A percentile compares a stretch with the other conserved stretches of the same genome.
phyloP scores from a whole-genome alignment of 1,140 invertebrate species.

The Oreohelix idahoensis region DNA sequence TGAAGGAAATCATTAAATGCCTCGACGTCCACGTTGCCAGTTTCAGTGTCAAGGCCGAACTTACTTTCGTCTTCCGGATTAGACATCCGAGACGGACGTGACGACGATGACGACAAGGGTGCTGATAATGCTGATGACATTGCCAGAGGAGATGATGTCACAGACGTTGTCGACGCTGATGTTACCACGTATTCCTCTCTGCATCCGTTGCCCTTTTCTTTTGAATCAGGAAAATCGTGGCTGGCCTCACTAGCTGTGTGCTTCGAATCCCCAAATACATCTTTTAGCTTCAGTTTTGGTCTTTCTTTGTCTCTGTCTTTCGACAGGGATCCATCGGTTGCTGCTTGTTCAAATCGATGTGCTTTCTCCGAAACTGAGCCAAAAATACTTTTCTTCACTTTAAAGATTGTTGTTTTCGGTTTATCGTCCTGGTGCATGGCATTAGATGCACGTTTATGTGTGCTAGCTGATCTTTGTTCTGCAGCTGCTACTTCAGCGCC shows the following conservation, averaged over 20 bases:
- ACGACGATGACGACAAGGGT: conserved; percentile 19
- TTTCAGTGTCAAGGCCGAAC: neutral
- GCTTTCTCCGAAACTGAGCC: conserved; percentile 36
- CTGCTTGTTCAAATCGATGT: conserved; percentile 10
- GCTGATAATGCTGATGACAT: neutral
- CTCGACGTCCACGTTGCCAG: conserved; percentile 22
- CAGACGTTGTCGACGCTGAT: neutral
- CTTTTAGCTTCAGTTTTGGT: neutral
- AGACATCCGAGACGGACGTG: neutral
- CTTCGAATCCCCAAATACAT: neutral
- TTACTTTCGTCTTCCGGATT: conserved; percentile 9
- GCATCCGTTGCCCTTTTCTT: neutral
- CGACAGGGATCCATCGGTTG: neutral
- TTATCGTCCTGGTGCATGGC: neutral
- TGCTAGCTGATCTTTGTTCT: neutral
- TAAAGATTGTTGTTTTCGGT: neutral
- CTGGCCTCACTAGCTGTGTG: neutral
- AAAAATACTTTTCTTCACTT: conserved; percentile 6
- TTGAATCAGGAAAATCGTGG: neutral
- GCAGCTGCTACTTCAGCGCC: neutral
- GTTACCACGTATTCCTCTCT: neutral
- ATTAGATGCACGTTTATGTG: too few relatives aligned
- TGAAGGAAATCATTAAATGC: conserved; percentile 10
- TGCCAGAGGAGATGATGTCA: neutral
- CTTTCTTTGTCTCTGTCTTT: conserved; percentile 20